Evolutionary conservation across 2,888 invertebrate genomes (phyloP).

Genomic region (Glyphotaelius pellucidus): DNA sequence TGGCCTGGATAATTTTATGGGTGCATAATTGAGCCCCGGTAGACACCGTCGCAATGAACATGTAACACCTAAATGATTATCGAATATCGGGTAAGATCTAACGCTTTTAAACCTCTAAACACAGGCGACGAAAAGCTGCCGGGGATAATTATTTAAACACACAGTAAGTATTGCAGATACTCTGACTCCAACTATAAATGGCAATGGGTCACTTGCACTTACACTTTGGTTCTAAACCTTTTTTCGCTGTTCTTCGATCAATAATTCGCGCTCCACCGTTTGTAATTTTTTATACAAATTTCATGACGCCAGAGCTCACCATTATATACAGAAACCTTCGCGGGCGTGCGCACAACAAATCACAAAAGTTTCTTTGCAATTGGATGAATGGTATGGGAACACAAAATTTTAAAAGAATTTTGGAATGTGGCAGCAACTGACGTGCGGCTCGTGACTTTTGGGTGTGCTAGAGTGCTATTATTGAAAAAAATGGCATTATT

Average conservation of each 20-base stretch:
- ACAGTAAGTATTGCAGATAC: background rate
- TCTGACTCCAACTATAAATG: background rate
- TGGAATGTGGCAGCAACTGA: no score
- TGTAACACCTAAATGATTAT: constrained; percentile 13
- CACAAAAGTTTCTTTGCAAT: no score
- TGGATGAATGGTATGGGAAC: no score
- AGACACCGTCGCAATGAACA: constrained; percentile 17
- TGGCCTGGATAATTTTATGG: constrained; percentile 30
- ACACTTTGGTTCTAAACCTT: background rate
- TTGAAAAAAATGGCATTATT: no score
- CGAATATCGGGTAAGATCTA: constrained; percentile 12
- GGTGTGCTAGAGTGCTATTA: no score
- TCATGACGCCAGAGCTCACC: no score
- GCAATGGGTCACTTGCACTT: constrained; percentile 21
- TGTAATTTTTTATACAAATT: no score
- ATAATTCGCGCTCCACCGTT: no score
- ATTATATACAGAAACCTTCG: no score
- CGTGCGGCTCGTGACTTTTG: no score
- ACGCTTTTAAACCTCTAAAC: background rate
- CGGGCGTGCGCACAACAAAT: no score
- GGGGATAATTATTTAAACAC: background rate
- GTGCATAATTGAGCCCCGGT: background rate
- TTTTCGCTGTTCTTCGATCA: background rate
- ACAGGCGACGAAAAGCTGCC: constrained; percentile 15
- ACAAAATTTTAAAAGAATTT: no score